A percentile compares a stretch with the other conserved stretches of the same genome.
These are phyloP conservation scores for Lithobates pipiens DNA, from an alignment of 2,797 vertebrate species.

Conservation along the genomic window DNA sequence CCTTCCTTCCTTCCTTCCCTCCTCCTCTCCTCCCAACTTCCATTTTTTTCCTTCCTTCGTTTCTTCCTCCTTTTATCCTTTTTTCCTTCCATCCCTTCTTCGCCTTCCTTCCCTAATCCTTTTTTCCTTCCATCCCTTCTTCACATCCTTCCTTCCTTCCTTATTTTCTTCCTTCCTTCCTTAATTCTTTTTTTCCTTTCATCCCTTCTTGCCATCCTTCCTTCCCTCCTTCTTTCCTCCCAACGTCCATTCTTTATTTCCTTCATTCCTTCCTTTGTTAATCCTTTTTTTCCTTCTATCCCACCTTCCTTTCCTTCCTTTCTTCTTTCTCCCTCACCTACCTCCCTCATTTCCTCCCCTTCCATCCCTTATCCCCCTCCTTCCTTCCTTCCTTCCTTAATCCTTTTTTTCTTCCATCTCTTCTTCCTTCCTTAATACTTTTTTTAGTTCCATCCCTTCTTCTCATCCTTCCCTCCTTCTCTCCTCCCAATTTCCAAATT, in stretches of 20 bases:
- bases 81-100: no score
- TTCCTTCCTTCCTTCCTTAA: neutral
- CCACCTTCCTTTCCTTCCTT: neutral
- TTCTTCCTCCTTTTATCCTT: no score
- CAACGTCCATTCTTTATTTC: no score
- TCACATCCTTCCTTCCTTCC: neutral
- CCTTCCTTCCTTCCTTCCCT: neutral
- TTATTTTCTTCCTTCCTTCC: neutral
- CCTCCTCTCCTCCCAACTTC: neutral
- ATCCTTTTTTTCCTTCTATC: no score
- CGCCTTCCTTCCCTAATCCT: neutral
- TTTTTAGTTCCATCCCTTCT: neutral
- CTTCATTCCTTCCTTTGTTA: no score
- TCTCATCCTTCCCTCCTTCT: neutral
- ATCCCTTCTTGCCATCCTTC: no score
- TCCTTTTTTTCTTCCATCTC: neutral
- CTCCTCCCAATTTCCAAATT: neutral
- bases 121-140: neutral
- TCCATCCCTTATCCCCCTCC: neutral
- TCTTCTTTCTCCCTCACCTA: no score
- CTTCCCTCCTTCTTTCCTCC: neutral
- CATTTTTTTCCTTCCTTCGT: no score
- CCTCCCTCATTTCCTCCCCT: neutral
- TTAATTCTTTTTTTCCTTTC: neutral
- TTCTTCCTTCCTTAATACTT: neutral